These are phyloP conservation scores for Grus americana DNA, from an alignment of 2,113 vertebrate genomes.

Conservation along the genomic window DNA sequence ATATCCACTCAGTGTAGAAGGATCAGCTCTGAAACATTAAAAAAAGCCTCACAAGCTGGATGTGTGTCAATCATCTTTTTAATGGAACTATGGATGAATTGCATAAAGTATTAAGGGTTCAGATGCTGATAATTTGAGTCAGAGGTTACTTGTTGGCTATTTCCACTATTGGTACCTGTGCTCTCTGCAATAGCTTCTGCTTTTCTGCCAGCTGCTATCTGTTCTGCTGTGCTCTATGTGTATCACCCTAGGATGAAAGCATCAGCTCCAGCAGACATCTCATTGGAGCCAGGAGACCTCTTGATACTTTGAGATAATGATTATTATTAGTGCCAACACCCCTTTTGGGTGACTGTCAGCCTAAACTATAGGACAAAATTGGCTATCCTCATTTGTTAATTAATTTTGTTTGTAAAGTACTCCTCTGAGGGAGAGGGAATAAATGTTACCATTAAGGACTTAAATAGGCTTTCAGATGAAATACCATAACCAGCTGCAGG, in stretches of 20 bases:
- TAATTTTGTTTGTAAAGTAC: slow-evolving; percentile 58
- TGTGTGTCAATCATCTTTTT: background rate
- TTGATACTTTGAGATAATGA: slow-evolving; percentile 17
- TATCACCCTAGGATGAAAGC: background rate
- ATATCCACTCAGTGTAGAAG: background rate
- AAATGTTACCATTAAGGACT: slow-evolving; percentile 56
- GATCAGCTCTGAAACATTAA: background rate
- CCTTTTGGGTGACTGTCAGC: slow-evolving; percentile 14
- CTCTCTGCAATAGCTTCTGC: background rate
- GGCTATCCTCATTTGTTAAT: slow-evolving; percentile 1
- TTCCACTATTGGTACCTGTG: background rate
- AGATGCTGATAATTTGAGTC: background rate
- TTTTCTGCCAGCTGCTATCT: background rate
- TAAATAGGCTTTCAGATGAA: slow-evolving; percentile 60
- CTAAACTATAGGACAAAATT: slow-evolving; percentile 25
- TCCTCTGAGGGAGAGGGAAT: slow-evolving; percentile 39
- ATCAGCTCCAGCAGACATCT: slow-evolving; percentile 2
- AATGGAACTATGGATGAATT: background rate
- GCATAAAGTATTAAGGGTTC: background rate
- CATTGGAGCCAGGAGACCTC: background rate
- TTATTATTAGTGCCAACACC: slow-evolving; percentile 34
- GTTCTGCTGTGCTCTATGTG: background rate
- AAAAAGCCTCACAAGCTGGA: background rate
- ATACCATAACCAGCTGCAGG: slow-evolving; percentile 61
- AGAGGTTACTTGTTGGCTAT: background rate